phyloP scores from a whole-genome alignment of 1,140 invertebrate species.

The Brachionus calyciflorus region DNA sequence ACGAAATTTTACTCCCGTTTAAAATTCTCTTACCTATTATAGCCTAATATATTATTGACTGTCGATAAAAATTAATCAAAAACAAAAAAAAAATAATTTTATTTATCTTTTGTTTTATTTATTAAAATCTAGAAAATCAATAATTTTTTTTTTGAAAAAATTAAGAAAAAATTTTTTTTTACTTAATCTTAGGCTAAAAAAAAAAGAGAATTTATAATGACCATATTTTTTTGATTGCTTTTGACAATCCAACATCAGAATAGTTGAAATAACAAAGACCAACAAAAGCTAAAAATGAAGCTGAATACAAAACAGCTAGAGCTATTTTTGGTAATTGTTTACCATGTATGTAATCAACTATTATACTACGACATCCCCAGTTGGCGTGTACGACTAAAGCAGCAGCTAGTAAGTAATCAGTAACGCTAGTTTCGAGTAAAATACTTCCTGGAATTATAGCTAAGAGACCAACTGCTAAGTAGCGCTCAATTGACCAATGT shows the following conservation, averaged over 20 bases:
- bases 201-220: background rate
- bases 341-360: slow-evolving; percentile 42
- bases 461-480: background rate
- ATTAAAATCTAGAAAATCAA: slow-evolving; percentile 13
- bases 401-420: slow-evolving; percentile 21
- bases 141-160: slow-evolving; percentile 3
- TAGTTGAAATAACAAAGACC: slow-evolving; percentile 45
- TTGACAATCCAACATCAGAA: slow-evolving; percentile 32
- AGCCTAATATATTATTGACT: too few species aligned
- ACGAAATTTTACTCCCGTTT: too few species aligned
- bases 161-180: background rate
- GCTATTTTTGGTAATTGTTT: slow-evolving; percentile 17
- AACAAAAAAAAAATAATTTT: background rate
- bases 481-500: slow-evolving; percentile 44
- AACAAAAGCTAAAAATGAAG: slow-evolving; percentile 23
- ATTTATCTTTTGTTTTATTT: background rate
- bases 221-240: slow-evolving; percentile 46
- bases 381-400: slow-evolving; percentile 35
- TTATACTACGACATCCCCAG: slow-evolving; percentile 34
- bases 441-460: slow-evolving; percentile 34
- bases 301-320: background rate
- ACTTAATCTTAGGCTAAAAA: background rate
- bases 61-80: too few species aligned
- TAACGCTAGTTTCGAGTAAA: background rate
- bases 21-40: too few species aligned